These are phyloP conservation scores for Drosophila subpulchrella DNA, from an alignment of 1,140 invertebrate species.

Conservation along the genomic window DNA sequence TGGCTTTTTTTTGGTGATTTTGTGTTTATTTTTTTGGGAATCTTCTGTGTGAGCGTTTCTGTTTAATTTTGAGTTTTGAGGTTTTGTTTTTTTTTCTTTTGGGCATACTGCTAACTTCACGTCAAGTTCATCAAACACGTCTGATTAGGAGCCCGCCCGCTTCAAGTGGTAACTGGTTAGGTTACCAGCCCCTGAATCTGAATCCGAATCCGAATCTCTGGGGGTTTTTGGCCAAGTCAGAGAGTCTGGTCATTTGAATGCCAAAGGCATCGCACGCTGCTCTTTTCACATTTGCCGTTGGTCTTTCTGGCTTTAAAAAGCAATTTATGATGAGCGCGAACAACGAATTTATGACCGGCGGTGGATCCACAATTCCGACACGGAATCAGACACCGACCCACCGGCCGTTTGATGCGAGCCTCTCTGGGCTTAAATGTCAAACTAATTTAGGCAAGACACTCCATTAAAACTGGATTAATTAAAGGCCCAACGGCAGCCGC, in stretches of 20 bases:
- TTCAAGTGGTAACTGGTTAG: constrained; percentile 31
- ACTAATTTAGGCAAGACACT: constrained; percentile 78
- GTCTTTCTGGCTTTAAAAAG: constrained; percentile 59
- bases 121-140: constrained; percentile 79
- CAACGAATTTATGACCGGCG: constrained; percentile 64
- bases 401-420: constrained; percentile 50
- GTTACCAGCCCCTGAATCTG: constrained; percentile 8
- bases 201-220: constrained; percentile 12
- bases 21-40: constrained; percentile 17
- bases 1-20: constrained; percentile 22
- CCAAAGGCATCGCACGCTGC: constrained; percentile 73
- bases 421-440: constrained; percentile 73
- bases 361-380: constrained; percentile 21
- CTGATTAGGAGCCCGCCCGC: constrained; percentile 36
- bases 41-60: constrained; percentile 25
- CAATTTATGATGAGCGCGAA: constrained; percentile 78
- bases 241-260: constrained; percentile 72
- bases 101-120: constrained; percentile 52
- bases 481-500: constrained; percentile 52
- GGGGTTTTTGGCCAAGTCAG: constrained; percentile 39
- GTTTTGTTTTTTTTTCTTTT: constrained; percentile 7
- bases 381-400: constrained; percentile 41
- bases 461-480: constrained; percentile 82
- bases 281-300: constrained; percentile 66
- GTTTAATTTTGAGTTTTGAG: constrained; percentile 27